A percentile compares a stretch with the other conserved stretches of the same genome.
These are phyloP conservation scores for Epizoanthus scotinus DNA, from an alignment of 92 coral and sea anemone genomes.

Conservation along the genomic window DNA sequence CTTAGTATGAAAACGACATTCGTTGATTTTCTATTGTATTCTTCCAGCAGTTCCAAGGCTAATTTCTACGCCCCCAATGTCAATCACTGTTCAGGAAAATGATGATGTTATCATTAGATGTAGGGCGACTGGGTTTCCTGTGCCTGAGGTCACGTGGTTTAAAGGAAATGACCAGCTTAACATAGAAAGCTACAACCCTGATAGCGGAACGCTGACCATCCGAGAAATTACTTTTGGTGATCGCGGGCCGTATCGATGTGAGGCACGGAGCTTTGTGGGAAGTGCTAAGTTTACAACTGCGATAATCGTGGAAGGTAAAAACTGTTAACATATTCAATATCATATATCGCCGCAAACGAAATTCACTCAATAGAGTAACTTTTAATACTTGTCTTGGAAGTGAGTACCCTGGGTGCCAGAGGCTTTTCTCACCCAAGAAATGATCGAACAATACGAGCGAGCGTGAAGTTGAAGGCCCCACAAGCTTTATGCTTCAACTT, in stretches of 20 bases:
- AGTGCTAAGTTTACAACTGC: conserved; percentile 28
- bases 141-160: conserved; percentile 70
- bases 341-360: too few relatives aligned
- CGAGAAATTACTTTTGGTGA: conserved; percentile 49
- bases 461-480: too few relatives aligned
- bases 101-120: conserved; percentile 48
- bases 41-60: conserved; percentile 58
- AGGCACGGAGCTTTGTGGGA: conserved; percentile 70
- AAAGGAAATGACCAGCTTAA: conserved; percentile 26
- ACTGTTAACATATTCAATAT: too few relatives aligned
- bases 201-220: conserved; percentile 51
- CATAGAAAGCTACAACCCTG: conserved; percentile 1
- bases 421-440: too few relatives aligned
- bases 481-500: too few relatives aligned
- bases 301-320: conserved; percentile 63
- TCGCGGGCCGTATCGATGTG: conserved; percentile 62
- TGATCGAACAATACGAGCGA: too few relatives aligned
- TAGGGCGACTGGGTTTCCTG: conserved; percentile 60
- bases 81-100: conserved; percentile 51
- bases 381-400: too few relatives aligned
- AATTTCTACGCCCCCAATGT: conserved; percentile 37
- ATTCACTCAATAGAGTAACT: too few relatives aligned
- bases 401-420: too few relatives aligned
- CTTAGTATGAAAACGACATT: too few relatives aligned
- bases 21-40: background rate